Evolutionary conservation across 92 coral and sea anemone species (phyloP).

Genomic region (Zoanthus sansibaricus): DNA sequence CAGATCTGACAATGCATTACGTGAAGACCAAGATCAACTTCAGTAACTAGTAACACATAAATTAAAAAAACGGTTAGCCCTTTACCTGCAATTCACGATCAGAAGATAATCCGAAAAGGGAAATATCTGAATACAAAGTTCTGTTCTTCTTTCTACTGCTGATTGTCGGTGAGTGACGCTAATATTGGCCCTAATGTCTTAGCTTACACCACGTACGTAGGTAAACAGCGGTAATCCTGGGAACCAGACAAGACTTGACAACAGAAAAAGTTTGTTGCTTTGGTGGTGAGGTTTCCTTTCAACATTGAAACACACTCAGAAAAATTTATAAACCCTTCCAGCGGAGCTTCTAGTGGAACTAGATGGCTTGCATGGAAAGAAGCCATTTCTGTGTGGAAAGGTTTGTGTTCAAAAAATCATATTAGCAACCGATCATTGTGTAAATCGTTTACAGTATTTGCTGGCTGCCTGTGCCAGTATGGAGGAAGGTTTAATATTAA

Average conservation of each 20-base stretch:
- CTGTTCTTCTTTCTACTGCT: too few species aligned
- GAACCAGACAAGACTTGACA: background rate
- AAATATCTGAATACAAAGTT: too few species aligned
- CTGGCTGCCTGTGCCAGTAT: too few species aligned
- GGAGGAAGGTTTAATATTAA: too few species aligned
- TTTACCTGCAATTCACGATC: too few species aligned
- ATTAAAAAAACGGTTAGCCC: too few species aligned
- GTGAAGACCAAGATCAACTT: too few species aligned
- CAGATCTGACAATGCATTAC: too few species aligned
- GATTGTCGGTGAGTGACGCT: too few species aligned
- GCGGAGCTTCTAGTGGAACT: background rate
- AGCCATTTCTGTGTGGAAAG: slow-evolving; percentile 5
- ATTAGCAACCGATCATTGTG: background rate
- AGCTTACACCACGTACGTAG: background rate
- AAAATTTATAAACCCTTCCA: background rate
- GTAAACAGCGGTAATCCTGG: slow-evolving; percentile 1
- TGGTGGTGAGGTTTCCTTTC: background rate
- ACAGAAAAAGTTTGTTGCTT: slow-evolving; percentile 5
- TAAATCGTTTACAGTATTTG: background rate
- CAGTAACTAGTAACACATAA: too few species aligned
- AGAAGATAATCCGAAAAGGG: too few species aligned
- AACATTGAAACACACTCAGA: background rate
- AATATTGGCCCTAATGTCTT: background rate
- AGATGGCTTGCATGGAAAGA: slow-evolving; percentile 11
- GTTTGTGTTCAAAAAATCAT: background rate